These are phyloP conservation scores for Ctenosaura bakeri DNA, from an alignment of 2,797 vertebrate species.

Conservation along the genomic window DNA sequence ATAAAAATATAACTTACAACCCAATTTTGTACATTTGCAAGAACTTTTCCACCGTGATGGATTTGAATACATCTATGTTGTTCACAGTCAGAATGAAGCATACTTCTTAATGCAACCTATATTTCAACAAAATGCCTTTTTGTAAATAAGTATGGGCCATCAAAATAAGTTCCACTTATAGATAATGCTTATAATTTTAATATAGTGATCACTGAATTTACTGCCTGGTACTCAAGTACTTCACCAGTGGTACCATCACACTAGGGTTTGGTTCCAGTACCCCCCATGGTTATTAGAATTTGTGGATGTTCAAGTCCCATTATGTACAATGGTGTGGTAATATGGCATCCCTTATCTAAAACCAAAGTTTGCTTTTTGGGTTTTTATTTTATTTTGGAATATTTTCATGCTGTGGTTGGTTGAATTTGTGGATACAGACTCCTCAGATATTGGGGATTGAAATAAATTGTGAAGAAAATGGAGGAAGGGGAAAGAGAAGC, in stretches of 20 bases:
- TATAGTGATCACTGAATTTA: conserved; percentile 27
- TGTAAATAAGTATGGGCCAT: conserved; percentile 7
- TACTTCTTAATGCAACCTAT: background rate
- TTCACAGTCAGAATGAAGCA: background rate
- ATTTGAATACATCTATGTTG: no score
- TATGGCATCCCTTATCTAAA: no score
- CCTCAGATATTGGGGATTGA: conserved; percentile 29
- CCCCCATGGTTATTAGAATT: no score
- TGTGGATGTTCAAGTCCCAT: no score
- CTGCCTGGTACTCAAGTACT: background rate
- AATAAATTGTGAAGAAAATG: conserved; percentile 3
- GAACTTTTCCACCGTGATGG: background rate
- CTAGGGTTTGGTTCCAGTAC: background rate
- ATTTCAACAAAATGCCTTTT: conserved; percentile 44
- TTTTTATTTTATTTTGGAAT: no score
- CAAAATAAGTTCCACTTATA: conserved; percentile 46
- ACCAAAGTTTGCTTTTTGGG: no score
- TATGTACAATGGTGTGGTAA: no score
- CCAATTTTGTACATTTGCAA: background rate
- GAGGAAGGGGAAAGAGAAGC: background rate
- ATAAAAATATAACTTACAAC: background rate
- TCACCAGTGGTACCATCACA: background rate
- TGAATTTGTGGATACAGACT: background rate
- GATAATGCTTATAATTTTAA: conserved; percentile 48
- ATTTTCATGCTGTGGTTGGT: no score